A percentile compares a stretch with the other conserved stretches of the same genome.
Conservation (phyloP, 2,113 vertebrate species). For the Hystrix brachyura region DNA sequence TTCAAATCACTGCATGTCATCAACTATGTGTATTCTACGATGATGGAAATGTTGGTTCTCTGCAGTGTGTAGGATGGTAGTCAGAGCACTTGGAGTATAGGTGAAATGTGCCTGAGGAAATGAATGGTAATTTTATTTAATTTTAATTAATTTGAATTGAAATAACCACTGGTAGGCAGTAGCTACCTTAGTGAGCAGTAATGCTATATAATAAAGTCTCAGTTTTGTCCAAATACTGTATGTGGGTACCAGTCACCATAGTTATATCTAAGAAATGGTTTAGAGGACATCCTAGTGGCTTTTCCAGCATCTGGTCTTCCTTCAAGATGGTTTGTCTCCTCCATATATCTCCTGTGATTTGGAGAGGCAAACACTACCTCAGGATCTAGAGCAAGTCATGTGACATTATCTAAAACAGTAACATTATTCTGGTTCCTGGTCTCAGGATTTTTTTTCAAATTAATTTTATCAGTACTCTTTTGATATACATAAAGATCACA, state of each 20-base stretch:
- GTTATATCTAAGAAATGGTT: background rate
- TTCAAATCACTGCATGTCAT: background rate
- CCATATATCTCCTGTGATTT: background rate
- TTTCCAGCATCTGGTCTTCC: background rate
- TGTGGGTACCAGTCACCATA: background rate
- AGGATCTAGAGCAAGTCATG: background rate
- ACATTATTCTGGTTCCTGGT: background rate
- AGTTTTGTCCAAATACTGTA: background rate
- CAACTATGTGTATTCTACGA: background rate
- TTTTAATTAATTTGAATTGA: background rate
- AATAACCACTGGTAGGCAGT: background rate
- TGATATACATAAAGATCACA: too few species aligned
- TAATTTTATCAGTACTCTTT: too few species aligned
- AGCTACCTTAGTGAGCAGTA: background rate
- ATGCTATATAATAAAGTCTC: background rate
- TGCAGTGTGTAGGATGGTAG: background rate
- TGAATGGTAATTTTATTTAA: constrained; percentile 35
- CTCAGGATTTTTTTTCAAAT: background rate
- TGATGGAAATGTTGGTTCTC: background rate
- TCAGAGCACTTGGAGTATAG: background rate
- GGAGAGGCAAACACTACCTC: background rate
- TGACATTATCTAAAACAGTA: background rate
- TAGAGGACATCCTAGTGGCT: background rate
- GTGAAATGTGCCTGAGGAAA: background rate
- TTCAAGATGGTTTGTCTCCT: background rate